These are phyloP conservation scores for Apamea monoglypha DNA, from an alignment of 2,888 invertebrate species.

Conservation along the genomic window DNA sequence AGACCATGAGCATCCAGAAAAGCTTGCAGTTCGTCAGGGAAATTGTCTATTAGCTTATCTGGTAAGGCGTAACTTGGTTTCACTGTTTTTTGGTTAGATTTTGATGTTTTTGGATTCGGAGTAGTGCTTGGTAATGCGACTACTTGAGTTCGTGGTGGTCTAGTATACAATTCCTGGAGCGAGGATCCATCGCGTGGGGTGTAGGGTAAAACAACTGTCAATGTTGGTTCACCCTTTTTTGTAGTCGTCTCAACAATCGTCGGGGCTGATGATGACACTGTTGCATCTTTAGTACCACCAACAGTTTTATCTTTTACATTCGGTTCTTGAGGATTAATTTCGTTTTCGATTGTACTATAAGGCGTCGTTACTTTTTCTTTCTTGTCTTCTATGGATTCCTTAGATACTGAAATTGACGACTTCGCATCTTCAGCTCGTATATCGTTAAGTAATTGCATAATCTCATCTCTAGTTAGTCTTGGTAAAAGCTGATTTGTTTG, in stretches of 20 bases:
- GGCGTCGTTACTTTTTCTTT: slow-evolving; percentile 70
- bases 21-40: slow-evolving; percentile 83
- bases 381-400: slow-evolving; percentile 71
- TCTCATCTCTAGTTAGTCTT: slow-evolving; percentile 91
- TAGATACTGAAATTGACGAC: slow-evolving; percentile 72
- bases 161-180: slow-evolving; percentile 92
- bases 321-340: slow-evolving; percentile 71
- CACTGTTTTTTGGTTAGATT: slow-evolving; percentile 71
- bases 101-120: slow-evolving; percentile 74
- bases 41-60: slow-evolving; percentile 75
- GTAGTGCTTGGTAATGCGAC: slow-evolving; percentile 81
- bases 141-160: slow-evolving; percentile 91
- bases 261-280: slow-evolving; percentile 62
- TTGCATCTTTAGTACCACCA: slow-evolving; percentile 57
- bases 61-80: slow-evolving; percentile 73
- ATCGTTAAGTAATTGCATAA: slow-evolving; percentile 92
- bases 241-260: slow-evolving; percentile 77
- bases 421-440: slow-evolving; percentile 90
- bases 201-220: slow-evolving; percentile 93
- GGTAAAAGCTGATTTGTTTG: slow-evolving; percentile 91
- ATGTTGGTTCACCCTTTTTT: slow-evolving; percentile 79
- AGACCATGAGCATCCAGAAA: slow-evolving; percentile 85
- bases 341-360: slow-evolving; percentile 76
- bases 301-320: slow-evolving; percentile 67
- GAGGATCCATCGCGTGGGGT: slow-evolving; percentile 90